Base-by-base conservation (phyloP, 2,113 vertebrate genomes). In the Megalops atlanticus region DNA sequence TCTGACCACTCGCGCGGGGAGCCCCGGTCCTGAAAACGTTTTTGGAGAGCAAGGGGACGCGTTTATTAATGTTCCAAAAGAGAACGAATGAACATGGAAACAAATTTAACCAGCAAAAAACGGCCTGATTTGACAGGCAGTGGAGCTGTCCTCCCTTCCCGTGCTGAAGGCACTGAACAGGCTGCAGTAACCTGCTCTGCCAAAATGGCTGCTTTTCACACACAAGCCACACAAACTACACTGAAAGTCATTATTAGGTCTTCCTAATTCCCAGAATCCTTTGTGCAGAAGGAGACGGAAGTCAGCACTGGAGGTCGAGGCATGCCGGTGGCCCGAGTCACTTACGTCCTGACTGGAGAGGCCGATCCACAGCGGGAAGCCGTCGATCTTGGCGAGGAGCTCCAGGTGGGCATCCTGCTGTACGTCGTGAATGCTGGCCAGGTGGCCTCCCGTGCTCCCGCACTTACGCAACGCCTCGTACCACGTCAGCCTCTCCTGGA, bases 291-390 rank as follows among this genome's bases (percentile, higher is more conserved):
- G n/a, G n/a, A n/a, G n/a, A n/a, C n/a, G n/a, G n/a, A n/a, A n/a
- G n/a, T n/a, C n/a, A n/a, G n/a, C n/a, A n/a, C n/a, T n/a, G n/a
- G n/a, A n/a, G n/a, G n/a, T n/a, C n/a, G n/a, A n/a, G n/a, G n/a
- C n/a, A n/a, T n/a, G n/a, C n/a, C n/a, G n/a, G n/a, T n/a, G n/a
- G n/a, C 8, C 58, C 38, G 33, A 2, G 58, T 4, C 77, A 94
- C 96, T 94, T 93, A 98, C 97, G 79, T 97, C 95, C 69, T 97
- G 96, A 87, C 91, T 93, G 21, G 97, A 98, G 3, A 99, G 91
- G 21, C 98, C 98, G 79, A 97, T 94, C 98, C 98, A 99, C 0
- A 98, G 92, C 0, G 94, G 89, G 90, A 95, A 99, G 71, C 98
- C 98, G 4, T 99, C 97, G 0, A 86, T 90, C 84, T 91, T 95